These are phyloP conservation scores for Alentia gelatinosa DNA, from an alignment of 2,888 invertebrate species.

Conservation along the genomic window DNA sequence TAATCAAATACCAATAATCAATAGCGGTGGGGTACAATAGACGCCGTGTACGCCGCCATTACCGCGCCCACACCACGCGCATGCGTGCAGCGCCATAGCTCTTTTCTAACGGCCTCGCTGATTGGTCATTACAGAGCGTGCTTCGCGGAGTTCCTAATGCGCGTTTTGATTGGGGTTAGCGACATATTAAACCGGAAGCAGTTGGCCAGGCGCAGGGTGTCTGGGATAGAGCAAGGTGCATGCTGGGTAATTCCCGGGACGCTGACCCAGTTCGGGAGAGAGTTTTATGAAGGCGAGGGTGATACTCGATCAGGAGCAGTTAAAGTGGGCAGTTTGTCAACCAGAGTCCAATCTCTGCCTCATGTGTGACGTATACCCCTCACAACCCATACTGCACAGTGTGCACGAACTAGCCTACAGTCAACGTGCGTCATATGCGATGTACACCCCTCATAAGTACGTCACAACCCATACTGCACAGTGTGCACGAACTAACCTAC, in stretches of 20 bases:
- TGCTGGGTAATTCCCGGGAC: no score
- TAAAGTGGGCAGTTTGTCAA: no score
- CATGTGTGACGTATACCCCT: background rate
- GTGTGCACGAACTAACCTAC: no score
- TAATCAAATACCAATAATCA: conserved; percentile 44
- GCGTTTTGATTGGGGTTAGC: background rate
- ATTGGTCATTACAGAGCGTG: background rate
- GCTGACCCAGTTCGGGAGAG: no score
- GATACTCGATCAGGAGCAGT: no score
- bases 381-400: background rate
- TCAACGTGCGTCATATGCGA: no score
- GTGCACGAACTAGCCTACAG: no score
- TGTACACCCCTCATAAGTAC: no score
- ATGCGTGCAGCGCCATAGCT: background rate
- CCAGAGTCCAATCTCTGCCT: background rate
- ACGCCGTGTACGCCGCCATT: background rate
- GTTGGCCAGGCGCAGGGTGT: no score
- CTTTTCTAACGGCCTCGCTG: background rate
- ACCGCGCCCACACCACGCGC: background rate
- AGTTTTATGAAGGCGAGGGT: no score
- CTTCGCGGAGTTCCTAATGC: background rate
- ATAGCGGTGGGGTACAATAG: background rate
- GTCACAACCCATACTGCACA: no score
- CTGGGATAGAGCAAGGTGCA: no score
- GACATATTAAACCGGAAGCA: background rate